Base-by-base conservation (phyloP, 2,888 invertebrate species). In the Euplexia lucipara region DNA sequence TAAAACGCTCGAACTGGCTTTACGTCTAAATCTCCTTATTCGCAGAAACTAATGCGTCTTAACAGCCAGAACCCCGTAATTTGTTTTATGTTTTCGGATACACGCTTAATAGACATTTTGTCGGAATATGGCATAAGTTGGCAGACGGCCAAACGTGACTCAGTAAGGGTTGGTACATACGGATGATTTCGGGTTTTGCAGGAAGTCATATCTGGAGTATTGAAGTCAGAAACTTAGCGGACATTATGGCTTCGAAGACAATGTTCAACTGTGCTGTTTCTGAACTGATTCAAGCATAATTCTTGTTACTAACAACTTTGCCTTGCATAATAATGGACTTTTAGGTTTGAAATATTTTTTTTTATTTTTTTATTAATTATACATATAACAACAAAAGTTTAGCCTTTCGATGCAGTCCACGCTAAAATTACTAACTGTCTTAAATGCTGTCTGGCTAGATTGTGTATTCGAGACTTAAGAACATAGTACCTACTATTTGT, bases 81-180 rank as follows among this genome's bases (percentile, higher is more conserved):
- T 79, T 78, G 63, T 67, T 58, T 79, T 76, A 67, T 65, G 75
- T 71, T 70, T n/a, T 79, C 61, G 77, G 63, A 64, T 54, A 67
- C 42, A 75, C 75, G 75, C 60, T 57, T 61, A 45, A 75, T 53
- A 66, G 73, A 66, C 71, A 66, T 68, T 72, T 75, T 70, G 78
- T 75, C 64, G 73, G 75, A 75, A 72, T 75, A 76, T 67, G 70
- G 73, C 72, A 66, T 63, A 41, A 6, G 39, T 60, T 83, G 82
- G 83, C 82, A 41, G 30, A 37, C 53, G 14, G 76, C 83, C 83
- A 82, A 71, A 57, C 22, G 52, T 74, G 76, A 79, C 18, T 68
- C 53, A 70, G 61, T 60, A 64, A 77, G 48, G 51, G 52, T n/a
- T 22, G 22, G 44, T 34, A 32, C 37, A 67, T 60, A 78, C 44